phyloP scores from a whole-genome alignment of 2,888 invertebrate genomes.

The Lycaena phlaeas region DNA sequence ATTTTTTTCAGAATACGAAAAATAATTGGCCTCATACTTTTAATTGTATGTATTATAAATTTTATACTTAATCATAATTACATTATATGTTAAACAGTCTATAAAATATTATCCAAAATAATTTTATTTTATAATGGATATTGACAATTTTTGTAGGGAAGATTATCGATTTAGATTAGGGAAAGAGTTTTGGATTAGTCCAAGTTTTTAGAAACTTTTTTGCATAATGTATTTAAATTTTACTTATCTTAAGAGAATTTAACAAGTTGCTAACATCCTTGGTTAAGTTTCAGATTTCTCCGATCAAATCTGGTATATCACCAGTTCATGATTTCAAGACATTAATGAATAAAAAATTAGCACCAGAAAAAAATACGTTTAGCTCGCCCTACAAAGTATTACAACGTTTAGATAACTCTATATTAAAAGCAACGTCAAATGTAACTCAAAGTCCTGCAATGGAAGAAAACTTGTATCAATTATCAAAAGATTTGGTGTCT shows the following conservation, averaged over 20 bases:
- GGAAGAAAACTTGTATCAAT: conserved; percentile 54
- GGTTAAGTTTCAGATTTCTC: conserved; percentile 34
- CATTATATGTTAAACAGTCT: too few relatives aligned
- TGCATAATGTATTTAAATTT: too few relatives aligned
- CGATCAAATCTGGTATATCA: conserved; percentile 44
- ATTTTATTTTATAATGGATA: too few relatives aligned
- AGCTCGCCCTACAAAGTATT: conserved; percentile 49
- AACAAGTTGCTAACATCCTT: too few relatives aligned
- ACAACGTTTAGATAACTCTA: conserved; percentile 48
- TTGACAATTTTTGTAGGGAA: too few relatives aligned
- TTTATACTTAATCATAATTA: too few relatives aligned
- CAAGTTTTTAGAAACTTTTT: too few relatives aligned
- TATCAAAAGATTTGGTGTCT: conserved; percentile 59
- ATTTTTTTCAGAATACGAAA: background rate
- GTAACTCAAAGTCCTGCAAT: conserved; percentile 56
- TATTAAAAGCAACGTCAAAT: conserved; percentile 50
- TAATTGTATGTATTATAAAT: background rate
- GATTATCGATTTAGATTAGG: too few relatives aligned
- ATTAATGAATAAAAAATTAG: conserved; percentile 32
- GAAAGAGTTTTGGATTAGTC: too few relatives aligned
- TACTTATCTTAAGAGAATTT: too few relatives aligned
- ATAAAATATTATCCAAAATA: too few relatives aligned
- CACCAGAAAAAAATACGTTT: conserved; percentile 31
- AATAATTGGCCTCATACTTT: background rate
- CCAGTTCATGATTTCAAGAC: conserved; percentile 53